Evolutionary conservation across 1,140 invertebrate species (phyloP), one percentile per base, ranked within the genome.

Genomic region (Grapholita molesta): DNA sequence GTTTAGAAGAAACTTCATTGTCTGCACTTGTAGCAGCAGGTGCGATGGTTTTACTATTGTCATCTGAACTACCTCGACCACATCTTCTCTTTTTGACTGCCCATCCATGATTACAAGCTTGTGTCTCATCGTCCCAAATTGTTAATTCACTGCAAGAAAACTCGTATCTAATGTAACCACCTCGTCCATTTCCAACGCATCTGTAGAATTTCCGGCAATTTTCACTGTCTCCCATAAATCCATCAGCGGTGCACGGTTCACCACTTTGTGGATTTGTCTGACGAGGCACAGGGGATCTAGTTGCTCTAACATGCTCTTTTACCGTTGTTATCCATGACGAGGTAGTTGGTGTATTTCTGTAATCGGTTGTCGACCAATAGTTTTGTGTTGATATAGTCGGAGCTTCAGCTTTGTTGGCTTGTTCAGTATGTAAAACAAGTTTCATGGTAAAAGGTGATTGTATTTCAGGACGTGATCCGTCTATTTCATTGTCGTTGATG

Each of bases 171-270:
- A 88, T 93, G 71, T 93, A 95, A 1, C 91, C 91, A 66, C 92
- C 93, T 15, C 91, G 83, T 11, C 93, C 93, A 70, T 94, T 93
- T 67, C 92, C 92, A 18, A 96, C 95, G 87, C 96, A 97, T 86
- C 96, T 93, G 79, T 96, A 96, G 83, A 97, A 97, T 84, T 95
- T 96, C 70, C 90, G 94, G 79, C 96, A 97, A 80, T 97, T 93
- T 70, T 92, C 86, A 35, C 90, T 92, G 89, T 96, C 94, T 33
- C 94, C 93, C 71, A 95, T 91, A 86, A 95, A 96, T 73, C 95
- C 96, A 90, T 95, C 94, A 33, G 74, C 73, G 5, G 52, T 74
- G 67, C 89, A 91, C 11, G 66, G 82, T 66, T 61, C 71, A 48
- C 52, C 73, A 38, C 64, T 72, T 23, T 76, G 68, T 68, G 25